These are phyloP conservation scores for Brachionus manjavacas DNA, from an alignment of 1,140 invertebrate genomes.

Conservation along the genomic window DNA sequence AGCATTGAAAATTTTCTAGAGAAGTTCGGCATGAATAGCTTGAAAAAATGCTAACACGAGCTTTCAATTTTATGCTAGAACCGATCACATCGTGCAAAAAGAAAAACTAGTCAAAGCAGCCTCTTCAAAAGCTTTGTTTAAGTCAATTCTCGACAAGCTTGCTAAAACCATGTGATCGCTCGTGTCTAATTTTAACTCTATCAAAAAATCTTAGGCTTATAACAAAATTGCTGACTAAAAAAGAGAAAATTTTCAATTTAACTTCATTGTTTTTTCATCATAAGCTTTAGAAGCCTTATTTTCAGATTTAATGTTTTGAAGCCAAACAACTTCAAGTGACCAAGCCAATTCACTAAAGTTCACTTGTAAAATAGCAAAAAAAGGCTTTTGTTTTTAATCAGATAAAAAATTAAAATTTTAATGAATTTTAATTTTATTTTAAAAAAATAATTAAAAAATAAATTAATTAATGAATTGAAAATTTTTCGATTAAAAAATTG, in stretches of 20 bases:
- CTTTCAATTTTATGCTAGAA: background rate
- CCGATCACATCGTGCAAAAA: background rate
- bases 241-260: background rate
- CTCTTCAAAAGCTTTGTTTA: background rate
- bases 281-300: too few relatives aligned
- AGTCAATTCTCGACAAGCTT: background rate
- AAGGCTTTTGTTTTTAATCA: too few relatives aligned
- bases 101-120: background rate
- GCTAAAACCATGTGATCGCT: background rate
- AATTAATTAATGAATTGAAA: background rate
- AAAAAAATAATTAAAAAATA: too few relatives aligned
- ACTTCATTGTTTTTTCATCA: too few relatives aligned
- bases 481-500: background rate
- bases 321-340: too few relatives aligned
- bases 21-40: background rate
- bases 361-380: too few relatives aligned
- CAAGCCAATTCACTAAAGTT: too few relatives aligned
- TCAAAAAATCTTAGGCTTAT: background rate
- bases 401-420: too few relatives aligned
- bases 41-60: background rate
- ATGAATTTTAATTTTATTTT: too few relatives aligned
- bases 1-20: background rate
- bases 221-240: background rate
- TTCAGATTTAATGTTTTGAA: too few relatives aligned
- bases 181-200: background rate